phyloP scores from a whole-genome alignment of 1,140 invertebrate genomes.

The Phymastichus coffea region DNA sequence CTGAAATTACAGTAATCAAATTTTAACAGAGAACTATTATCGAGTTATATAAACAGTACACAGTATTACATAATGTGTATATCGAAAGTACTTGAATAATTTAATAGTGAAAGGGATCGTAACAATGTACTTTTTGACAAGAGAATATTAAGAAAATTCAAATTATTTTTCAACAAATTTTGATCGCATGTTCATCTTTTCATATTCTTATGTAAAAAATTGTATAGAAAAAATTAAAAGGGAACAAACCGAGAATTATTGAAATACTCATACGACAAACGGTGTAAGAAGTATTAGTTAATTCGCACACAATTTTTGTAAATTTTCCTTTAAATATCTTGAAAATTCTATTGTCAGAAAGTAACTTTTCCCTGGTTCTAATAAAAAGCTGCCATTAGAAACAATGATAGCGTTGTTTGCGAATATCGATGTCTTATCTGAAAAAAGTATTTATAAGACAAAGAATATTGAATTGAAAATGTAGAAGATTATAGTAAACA shows the following conservation, averaged over 20 bases:
- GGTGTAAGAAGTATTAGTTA: too few species aligned
- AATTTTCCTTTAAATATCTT: too few species aligned
- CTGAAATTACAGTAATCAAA: constrained; percentile 2
- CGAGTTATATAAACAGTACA: background rate
- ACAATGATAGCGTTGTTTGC: constrained; percentile 9
- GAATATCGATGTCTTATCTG: constrained; percentile 19
- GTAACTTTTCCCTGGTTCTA: background rate
- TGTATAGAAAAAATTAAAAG: background rate
- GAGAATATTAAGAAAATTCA: too few species aligned
- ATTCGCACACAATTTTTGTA: too few species aligned
- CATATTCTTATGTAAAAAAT: too few species aligned
- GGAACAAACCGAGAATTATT: too few species aligned
- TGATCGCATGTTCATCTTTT: too few species aligned
- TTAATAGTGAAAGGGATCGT: constrained; percentile 3
- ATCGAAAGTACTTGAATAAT: constrained; percentile 40
- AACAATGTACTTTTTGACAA: constrained; percentile 13
- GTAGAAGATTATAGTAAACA: background rate
- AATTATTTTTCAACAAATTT: background rate
- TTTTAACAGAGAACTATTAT: background rate
- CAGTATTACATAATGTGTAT: constrained; percentile 24
- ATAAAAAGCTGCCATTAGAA: constrained; percentile 18
- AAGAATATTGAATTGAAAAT: constrained; percentile 8
- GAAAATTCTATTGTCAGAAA: constrained; percentile 10
- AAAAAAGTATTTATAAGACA: constrained; percentile 13
- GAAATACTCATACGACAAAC: too few species aligned